These are phyloP conservation scores for Cancer borealis DNA, from an alignment of 2,888 invertebrate genomes.

Conservation along the genomic window DNA sequence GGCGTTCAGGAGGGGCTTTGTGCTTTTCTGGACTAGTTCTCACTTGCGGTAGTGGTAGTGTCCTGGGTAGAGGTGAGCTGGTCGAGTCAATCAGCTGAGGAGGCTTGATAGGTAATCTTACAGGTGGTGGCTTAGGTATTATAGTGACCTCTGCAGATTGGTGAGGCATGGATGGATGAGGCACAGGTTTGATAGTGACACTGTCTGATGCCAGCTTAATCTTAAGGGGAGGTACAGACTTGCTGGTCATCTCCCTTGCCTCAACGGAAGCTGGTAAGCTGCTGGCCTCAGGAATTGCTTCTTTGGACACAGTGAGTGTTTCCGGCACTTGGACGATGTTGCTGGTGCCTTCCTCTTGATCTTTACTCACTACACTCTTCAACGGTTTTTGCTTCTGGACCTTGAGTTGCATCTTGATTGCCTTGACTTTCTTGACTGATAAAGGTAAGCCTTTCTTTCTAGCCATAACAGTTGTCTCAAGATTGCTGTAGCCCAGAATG, in stretches of 20 bases:
- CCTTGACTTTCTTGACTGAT: slow-evolving; percentile 68
- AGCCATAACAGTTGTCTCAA: not conserved
- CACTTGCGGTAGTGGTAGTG: not conserved
- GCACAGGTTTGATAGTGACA: slow-evolving; percentile 65
- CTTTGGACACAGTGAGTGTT: slow-evolving; percentile 31
- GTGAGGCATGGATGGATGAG: slow-evolving; percentile 13
- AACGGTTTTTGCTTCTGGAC: slow-evolving; percentile 65
- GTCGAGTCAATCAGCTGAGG: not conserved
- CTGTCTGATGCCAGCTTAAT: slow-evolving; percentile 69
- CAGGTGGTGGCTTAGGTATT: slow-evolving; percentile 30
- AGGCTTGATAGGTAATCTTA: not conserved
- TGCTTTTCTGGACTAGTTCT: slow-evolving; percentile 21
- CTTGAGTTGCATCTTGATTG: slow-evolving; percentile 68
- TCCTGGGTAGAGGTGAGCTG: too few species aligned
- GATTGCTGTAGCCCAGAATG: not conserved
- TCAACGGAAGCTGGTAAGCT: not conserved
- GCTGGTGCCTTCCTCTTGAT: slow-evolving; percentile 46
- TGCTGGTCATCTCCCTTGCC: slow-evolving; percentile 1
- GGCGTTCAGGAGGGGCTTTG: slow-evolving; percentile 17
- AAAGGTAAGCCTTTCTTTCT: slow-evolving; percentile 69
- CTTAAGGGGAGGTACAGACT: slow-evolving; percentile 69
- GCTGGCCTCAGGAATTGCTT: not conserved
- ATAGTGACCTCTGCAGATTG: slow-evolving; percentile 21
- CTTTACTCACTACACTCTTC: not conserved
- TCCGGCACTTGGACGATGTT: slow-evolving; percentile 47